Percentiles rank a stretch among this genome's conserved stretches.
phyloP scores from a whole-genome alignment of 2,113 vertebrate genomes.

The Chaetura pelagica region DNA sequence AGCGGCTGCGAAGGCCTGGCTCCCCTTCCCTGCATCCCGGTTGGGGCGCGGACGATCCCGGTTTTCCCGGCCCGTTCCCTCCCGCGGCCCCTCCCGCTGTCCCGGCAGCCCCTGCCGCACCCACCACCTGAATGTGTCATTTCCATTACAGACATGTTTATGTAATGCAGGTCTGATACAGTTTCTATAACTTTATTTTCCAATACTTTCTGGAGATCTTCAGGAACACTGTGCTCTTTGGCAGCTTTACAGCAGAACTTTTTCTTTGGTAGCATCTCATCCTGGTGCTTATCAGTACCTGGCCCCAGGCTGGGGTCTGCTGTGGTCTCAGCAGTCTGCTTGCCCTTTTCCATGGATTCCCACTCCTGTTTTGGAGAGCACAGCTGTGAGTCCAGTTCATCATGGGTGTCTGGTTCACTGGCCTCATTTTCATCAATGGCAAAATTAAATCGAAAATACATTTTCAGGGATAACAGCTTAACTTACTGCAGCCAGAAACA shows the following conservation, averaged over 20 bases:
- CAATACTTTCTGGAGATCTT: slow-evolving; percentile 57
- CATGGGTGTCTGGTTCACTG: not conserved
- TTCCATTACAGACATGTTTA: slow-evolving; percentile 53
- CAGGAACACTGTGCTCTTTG: slow-evolving; percentile 72
- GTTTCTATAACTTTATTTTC: slow-evolving; percentile 69
- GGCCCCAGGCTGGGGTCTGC: not conserved
- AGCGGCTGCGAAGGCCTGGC: too few species aligned
- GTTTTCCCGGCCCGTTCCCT: too few species aligned
- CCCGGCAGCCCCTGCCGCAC: too few species aligned
- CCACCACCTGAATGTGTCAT: not conserved
- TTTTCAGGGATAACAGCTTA: not conserved
- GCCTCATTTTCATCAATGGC: slow-evolving; percentile 44
- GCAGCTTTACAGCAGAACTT: slow-evolving; percentile 24
- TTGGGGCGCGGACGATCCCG: too few species aligned
- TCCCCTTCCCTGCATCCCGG: too few species aligned
- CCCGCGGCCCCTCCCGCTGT: too few species aligned
- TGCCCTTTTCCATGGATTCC: not conserved
- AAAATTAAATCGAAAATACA: slow-evolving; percentile 82
- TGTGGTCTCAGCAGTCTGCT: not conserved
- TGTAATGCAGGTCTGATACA: not conserved
- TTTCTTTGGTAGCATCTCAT: not conserved
- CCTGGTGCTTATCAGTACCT: not conserved
- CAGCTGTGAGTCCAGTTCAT: not conserved
- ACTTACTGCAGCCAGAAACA: not conserved
- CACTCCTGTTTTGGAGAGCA: not conserved